Evolutionary conservation across 2,888 invertebrate species (phyloP), one percentile per base, ranked within the genome.

Genomic region (Pyrrhia umbra): DNA sequence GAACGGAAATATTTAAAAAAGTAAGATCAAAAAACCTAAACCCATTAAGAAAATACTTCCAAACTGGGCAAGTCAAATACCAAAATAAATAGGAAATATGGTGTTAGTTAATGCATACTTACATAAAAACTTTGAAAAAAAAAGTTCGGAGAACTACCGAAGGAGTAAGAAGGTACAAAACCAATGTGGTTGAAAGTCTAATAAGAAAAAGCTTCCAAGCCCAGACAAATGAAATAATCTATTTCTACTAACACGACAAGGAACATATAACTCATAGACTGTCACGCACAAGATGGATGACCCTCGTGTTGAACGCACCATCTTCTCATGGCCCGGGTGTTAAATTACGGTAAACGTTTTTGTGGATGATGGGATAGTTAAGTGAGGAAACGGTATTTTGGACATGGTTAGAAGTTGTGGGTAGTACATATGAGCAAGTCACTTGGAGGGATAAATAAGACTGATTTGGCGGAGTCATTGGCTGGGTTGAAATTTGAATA

Each of bases 281-380:
- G 77, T 77, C 73, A 59, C 49, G 39, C 50, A 6, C 45, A 78
- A 78, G 80, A 78, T 75, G 64, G 71, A 78, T 79, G 65, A 37
- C 43, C 49, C 34, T 62, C 50, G 21, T 27, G 37, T 47, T 15
- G 21, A 54, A 43, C 42, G 16, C 39, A 30, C 13, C 47, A 56
- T 45, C 56, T 62, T 49, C 51, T 50, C 46, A 39, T 25, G 39
- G 40, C 40, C 52, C 43, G 40, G 60, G 75, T 67, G 61, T 59
- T 59, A 54, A 70, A 74, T 77, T 76, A 70, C 69, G 39, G 70
- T 55, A 70, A 75, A 75, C 66, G 65, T 70, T 75, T 73, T 75
- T 73, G 71, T 70, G 18, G 43, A 40, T 10, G 40, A 54, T 25
- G 16, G 45, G 25, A 10, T 21, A 25, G 34, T 49, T 75, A 13